phyloP scores from a whole-genome alignment of 2,888 invertebrate genomes.

The Sarcophaga subvicina region DNA sequence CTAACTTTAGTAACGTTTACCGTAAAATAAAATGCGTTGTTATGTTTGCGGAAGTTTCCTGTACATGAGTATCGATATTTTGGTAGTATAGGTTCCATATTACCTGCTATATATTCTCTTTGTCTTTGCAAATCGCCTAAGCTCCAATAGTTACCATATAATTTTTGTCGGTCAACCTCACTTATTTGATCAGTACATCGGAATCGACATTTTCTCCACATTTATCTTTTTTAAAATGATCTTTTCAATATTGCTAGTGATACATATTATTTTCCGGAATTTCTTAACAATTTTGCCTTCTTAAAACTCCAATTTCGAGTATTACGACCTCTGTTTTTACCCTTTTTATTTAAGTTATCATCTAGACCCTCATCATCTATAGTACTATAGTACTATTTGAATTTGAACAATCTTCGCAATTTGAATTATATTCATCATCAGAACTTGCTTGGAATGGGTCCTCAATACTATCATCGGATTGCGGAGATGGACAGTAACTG shows the following conservation, averaged over 20 bases:
- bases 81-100: background rate
- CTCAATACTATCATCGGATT: background rate
- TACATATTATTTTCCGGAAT: conserved; percentile 25
- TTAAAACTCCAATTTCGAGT: conserved; percentile 24
- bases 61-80: too few relatives aligned
- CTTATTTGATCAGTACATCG: conserved; percentile 16
- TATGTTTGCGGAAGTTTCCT: conserved; percentile 27
- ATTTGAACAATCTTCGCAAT: background rate
- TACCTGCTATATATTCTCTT: conserved; percentile 12
- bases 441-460: background rate
- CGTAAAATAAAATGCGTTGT: conserved; percentile 37
- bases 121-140: background rate
- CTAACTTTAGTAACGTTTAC: too few relatives aligned
- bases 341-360: conserved; percentile 38
- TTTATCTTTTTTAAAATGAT: conserved; percentile 18
- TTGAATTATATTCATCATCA: too few relatives aligned
- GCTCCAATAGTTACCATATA: conserved; percentile 21
- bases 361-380: conserved; percentile 2
- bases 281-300: background rate
- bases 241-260: conserved; percentile 17
- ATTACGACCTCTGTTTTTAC: conserved; percentile 35
- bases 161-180: background rate
- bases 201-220: conserved; percentile 14
- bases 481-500: too few relatives aligned
- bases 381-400: background rate